Base-by-base conservation (phyloP, 2,797 vertebrate genomes). In the Molothrus ater region DNA sequence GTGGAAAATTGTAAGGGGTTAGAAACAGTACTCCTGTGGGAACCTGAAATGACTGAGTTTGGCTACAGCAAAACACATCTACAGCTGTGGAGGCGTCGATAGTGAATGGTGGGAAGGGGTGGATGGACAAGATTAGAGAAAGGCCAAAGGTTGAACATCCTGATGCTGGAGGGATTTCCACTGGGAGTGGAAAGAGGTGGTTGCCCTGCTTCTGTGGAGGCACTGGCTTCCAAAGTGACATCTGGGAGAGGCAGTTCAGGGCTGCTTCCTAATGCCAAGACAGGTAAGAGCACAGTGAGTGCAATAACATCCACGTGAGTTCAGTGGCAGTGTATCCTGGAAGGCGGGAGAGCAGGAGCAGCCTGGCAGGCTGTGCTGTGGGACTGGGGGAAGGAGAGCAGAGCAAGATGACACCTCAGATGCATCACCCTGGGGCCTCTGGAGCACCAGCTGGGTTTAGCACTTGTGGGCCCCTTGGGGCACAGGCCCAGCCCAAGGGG, bases 1-100 rank as follows among this genome's bases (percentile, higher is more conserved):
- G 82, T 73, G 87, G 83, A 97, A 96, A 95, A 84, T 80, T 80
- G n/a, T 59, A 53, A 74, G 80, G 70, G 53, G 90, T 90, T 82
- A 94, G 87, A 80, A 94, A 90, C 17, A 64, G 50, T 70, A 74
- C 60, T 90, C 73, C 64, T 86, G 61, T 92, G 92, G 90, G 74
- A 96, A 83, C 51, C 32, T 61, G 51, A 79, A 93, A 91, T 73
- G 40, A 43, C 43, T 83, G 81, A 47, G 10, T 70, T 57, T 80
- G 42, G 22, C 76, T 82, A 3, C 1, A 6, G 14, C 2, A 10
- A 82, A 94, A 92, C 40, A 81, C 36, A 70, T 70, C 70, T 73
- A 84, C 70, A 79, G 72, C 87, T 90, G 70, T 73, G 76, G 66
- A 63, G 56, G 42, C 20, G n/a, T 61, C 0, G 2, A 73, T 14